Base-by-base conservation (phyloP, 2,113 vertebrate species). In the Herpetotheres cachinnans region DNA sequence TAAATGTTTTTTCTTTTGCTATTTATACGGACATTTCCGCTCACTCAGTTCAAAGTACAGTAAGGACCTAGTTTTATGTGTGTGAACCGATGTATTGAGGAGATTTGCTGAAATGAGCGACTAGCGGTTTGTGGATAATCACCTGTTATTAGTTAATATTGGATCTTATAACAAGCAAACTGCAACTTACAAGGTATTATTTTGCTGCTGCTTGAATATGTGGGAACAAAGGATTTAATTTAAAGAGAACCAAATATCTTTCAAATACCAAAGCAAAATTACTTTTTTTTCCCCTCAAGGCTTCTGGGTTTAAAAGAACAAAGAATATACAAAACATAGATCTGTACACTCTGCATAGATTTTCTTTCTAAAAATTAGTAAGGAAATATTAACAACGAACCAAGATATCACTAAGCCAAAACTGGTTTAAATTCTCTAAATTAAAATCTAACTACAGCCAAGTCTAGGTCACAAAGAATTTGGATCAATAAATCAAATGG, bases 191-290 rank as follows among this genome's bases (percentile, higher is more conserved):
- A 72, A 58, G 29, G 25, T 84, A 79, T 84, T 90, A 72, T 62
- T 95, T 94, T 4, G 3, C 83, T 81, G 47, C 61, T 93, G 82
- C 50, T 89, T 93, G 63, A 90, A 54, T 93, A 82, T 52, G 18
- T 44, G 34, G 36, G 70, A 95, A 92, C 32, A 94, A 94, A 82
- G 18, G 27, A 78, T 82, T 90, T 90, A 89, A 86, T 86, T 93
- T 93, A 91, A 94, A 71, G 44, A 82, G 8, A 93, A n/a, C 5
- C 29, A 86, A 90, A 21, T 84, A 84, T 54, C 81, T 91, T 92
- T 81, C 69, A 93, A 81, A 84, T 27, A 82, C 19, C 61, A 89
- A 79, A 79, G 27, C 52, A 65, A 94, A 95, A 93, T 85, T 89
- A 87, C 27, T 17, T 55, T 89, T 84, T 67, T 77, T 71, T 19